Evolutionary conservation across 2,888 invertebrate species (phyloP).

Genomic region (Archaeoteleia sp.): DNA sequence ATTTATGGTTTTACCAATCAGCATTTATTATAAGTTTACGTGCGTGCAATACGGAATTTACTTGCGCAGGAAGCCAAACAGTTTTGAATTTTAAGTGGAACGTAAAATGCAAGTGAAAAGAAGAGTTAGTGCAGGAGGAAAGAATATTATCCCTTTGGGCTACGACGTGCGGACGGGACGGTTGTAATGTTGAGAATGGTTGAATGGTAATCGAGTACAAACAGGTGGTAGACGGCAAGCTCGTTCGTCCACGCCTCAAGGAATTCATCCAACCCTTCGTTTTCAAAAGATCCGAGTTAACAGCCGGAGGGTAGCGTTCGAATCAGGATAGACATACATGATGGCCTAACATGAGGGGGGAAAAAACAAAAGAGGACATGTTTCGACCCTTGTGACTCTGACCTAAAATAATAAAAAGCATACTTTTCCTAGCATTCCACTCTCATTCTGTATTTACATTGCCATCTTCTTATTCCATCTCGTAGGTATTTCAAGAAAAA

Average conservation of each 20-base stretch:
- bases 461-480: no score
- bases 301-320: constrained; percentile 28
- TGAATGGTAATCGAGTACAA: constrained; percentile 53
- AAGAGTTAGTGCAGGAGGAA: constrained; percentile 8
- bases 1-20: no score
- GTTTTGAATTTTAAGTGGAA: constrained; percentile 29
- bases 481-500: no score
- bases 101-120: constrained; percentile 13
- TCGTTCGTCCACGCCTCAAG: constrained; percentile 44
- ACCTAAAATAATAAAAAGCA: no score
- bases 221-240: constrained; percentile 50
- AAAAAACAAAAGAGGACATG: no score
- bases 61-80: constrained; percentile 30
- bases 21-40: constrained; percentile 33
- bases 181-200: constrained; percentile 36
- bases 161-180: constrained; percentile 25
- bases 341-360: constrained; percentile 25
- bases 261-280: constrained; percentile 41
- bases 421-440: no score
- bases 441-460: no score
- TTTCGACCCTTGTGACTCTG: no score
- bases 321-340: constrained; percentile 36
- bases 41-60: constrained; percentile 28
- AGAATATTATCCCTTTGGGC: constrained; percentile 48
- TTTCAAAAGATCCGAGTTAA: constrained; percentile 44